Conservation (phyloP, 2,113 vertebrate species). For the Ifrita kowaldi region DNA sequence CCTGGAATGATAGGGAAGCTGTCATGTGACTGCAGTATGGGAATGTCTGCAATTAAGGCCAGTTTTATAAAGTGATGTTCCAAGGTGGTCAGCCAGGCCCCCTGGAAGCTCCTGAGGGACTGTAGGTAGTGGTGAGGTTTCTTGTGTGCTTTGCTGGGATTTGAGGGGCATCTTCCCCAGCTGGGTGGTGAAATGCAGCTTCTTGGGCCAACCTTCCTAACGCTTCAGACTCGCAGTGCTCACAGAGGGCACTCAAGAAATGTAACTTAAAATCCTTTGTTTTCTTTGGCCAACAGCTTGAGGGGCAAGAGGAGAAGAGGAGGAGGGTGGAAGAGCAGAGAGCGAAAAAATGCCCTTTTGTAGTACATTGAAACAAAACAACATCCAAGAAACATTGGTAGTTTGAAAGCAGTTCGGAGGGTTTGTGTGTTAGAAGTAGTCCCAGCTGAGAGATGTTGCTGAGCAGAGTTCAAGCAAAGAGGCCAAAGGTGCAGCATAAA, state of each 20-base stretch:
- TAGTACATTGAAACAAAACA: slow-evolving; percentile 27
- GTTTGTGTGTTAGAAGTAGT: slow-evolving; percentile 32
- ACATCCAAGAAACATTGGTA: slow-evolving; percentile 2
- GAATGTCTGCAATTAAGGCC: background rate
- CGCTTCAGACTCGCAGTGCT: rapidly evolving
- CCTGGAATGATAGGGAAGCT: background rate
- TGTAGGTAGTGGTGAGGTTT: background rate
- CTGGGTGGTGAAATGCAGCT: background rate
- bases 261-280: background rate
- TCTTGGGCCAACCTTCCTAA: background rate
- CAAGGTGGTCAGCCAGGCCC: background rate
- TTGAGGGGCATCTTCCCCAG: background rate
- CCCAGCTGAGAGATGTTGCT: slow-evolving; percentile 50
- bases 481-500: slow-evolving; percentile 62
- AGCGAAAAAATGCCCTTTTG: background rate
- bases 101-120: background rate
- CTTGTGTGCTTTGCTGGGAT: background rate
- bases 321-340: background rate
- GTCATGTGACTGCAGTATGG: background rate
- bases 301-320: background rate
- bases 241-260: background rate
- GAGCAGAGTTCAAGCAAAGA: slow-evolving; percentile 57
- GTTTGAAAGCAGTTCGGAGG: slow-evolving; percentile 25
- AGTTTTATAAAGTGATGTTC: background rate
- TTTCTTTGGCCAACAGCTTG: background rate